These are phyloP conservation scores for Venusia cambrica DNA, from an alignment of 2,888 invertebrate species.

Conservation along the genomic window DNA sequence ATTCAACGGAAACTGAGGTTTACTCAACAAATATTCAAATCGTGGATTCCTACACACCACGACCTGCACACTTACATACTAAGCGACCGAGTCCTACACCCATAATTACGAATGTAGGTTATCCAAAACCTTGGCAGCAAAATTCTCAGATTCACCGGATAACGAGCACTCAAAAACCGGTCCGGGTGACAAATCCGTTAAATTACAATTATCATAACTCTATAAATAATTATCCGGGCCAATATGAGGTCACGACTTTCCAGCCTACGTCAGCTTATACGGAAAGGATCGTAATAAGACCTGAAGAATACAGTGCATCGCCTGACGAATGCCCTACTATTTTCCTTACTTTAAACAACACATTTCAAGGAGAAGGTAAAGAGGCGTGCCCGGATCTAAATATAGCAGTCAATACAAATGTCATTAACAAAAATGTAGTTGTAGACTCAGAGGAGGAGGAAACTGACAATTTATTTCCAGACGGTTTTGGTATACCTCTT, in stretches of 20 bases:
- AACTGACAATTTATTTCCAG: constrained; percentile 51
- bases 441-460: constrained; percentile 68
- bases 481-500: constrained; percentile 55
- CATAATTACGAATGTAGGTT: constrained; percentile 69
- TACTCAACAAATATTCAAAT: constrained; percentile 58
- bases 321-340: constrained; percentile 79
- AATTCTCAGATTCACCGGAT: constrained; percentile 34
- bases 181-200: constrained; percentile 47
- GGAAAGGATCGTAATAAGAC: constrained; percentile 70
- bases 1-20: constrained; percentile 50
- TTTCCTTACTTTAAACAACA: constrained; percentile 77
- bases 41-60: constrained; percentile 46
- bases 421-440: constrained; percentile 81
- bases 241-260: constrained; percentile 69
- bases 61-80: constrained; percentile 55
- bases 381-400: constrained; percentile 86
- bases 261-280: constrained; percentile 62
- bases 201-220: constrained; percentile 57
- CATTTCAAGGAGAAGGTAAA: constrained; percentile 79
- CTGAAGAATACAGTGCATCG: constrained; percentile 67
- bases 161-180: constrained; percentile 55
- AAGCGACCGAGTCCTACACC: constrained; percentile 59
- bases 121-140: constrained; percentile 57
- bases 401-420: constrained; percentile 85
- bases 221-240: constrained; percentile 46